A percentile compares a stretch with the other conserved stretches of the same genome.
These are phyloP conservation scores for Tetranychus piercei DNA, from an alignment of 2,888 invertebrate genomes.

Conservation along the genomic window DNA sequence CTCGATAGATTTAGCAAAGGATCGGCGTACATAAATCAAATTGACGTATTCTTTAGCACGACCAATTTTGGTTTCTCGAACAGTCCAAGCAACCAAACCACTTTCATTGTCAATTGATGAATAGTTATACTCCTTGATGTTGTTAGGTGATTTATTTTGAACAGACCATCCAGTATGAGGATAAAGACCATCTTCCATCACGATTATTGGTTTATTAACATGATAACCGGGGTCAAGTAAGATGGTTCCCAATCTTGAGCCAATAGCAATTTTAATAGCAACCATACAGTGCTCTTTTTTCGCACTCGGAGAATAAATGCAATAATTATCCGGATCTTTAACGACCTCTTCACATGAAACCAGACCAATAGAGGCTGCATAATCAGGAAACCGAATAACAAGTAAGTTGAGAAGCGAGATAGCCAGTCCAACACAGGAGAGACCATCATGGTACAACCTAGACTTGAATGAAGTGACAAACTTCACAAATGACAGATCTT, in stretches of 20 bases:
- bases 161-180: slow-evolving; percentile 53
- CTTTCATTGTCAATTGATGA: slow-evolving; percentile 45
- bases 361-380: slow-evolving; percentile 48
- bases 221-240: slow-evolving; percentile 81
- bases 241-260: slow-evolving; percentile 44
- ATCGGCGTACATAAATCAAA: slow-evolving; percentile 53
- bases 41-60: slow-evolving; percentile 37
- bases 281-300: slow-evolving; percentile 60
- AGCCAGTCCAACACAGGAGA: slow-evolving; percentile 74
- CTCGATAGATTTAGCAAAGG: slow-evolving; percentile 45
- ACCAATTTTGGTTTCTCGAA: slow-evolving; percentile 44
- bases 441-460: slow-evolving; percentile 53
- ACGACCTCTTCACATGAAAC: slow-evolving; percentile 65
- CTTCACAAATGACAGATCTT: slow-evolving; percentile 42
- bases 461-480: slow-evolving; percentile 60
- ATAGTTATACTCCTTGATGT: slow-evolving; percentile 67
- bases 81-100: slow-evolving; percentile 62
- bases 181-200: slow-evolving; percentile 63
- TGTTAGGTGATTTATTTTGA: slow-evolving; percentile 52
- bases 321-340: slow-evolving; percentile 20
- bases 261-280: slow-evolving; percentile 22
- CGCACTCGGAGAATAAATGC: slow-evolving; percentile 32
- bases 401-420: slow-evolving; percentile 51
- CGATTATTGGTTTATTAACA: slow-evolving; percentile 61
- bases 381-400: slow-evolving; percentile 47